Evolutionary conservation across 2,113 vertebrate species (phyloP).

Genomic region (Oncorhynchus tshawytscha): DNA sequence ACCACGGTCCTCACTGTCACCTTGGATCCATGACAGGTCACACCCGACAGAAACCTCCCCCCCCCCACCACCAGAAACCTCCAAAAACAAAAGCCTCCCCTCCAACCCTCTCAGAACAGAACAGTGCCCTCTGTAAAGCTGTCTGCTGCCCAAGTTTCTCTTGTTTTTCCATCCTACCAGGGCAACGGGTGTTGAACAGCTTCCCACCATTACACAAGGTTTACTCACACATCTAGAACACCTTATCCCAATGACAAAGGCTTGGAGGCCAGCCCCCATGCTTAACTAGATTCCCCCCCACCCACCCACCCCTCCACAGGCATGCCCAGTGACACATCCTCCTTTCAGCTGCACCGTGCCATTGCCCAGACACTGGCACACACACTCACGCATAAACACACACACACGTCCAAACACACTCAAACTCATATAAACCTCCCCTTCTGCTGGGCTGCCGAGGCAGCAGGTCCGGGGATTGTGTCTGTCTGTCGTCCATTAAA

Average conservation of each 20-base stretch:
- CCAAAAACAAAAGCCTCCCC: too few relatives aligned
- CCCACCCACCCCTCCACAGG: constrained; percentile 29
- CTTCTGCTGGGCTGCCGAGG: constrained; percentile 38
- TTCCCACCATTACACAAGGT: constrained; percentile 58
- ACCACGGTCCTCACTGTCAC: constrained; percentile 20
- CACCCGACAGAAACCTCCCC: neutral
- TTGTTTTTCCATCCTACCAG: constrained; percentile 53
- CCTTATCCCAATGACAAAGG: constrained; percentile 69
- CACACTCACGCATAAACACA: constrained; percentile 25
- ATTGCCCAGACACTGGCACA: constrained; percentile 60
- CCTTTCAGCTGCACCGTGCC: constrained; percentile 56
- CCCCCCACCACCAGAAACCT: constrained; percentile 27
- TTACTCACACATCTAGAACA: constrained; percentile 59
- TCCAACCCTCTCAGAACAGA: constrained; percentile 31
- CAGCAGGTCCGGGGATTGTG: constrained; percentile 28
- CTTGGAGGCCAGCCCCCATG: constrained; percentile 46
- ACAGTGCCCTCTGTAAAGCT: constrained; percentile 35
- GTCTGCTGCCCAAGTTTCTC: constrained; percentile 47
- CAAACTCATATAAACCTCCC: constrained; percentile 67
- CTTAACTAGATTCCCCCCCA: constrained; percentile 46
- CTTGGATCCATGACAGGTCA: constrained; percentile 33
- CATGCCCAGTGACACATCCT: constrained; percentile 57
- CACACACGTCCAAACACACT: constrained; percentile 25
- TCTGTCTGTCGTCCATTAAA: constrained; percentile 48
- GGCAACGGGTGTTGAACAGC: constrained; percentile 67